Conservation (phyloP, 2,888 invertebrate genomes). For the Eucera pruinosa region DNA sequence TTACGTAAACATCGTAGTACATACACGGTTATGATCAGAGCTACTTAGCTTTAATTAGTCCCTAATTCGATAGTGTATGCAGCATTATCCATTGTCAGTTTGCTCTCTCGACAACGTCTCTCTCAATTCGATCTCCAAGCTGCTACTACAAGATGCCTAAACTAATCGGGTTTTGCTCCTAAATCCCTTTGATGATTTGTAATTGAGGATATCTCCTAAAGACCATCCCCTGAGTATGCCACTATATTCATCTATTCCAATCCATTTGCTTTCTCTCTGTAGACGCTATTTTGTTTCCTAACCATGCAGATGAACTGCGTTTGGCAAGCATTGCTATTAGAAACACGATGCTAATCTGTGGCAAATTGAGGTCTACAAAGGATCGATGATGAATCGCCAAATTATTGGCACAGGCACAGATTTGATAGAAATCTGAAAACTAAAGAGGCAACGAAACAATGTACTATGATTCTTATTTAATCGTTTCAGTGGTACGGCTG, state of each 20-base stretch:
- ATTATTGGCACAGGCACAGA: too few relatives aligned
- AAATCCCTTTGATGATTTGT: conserved; percentile 73
- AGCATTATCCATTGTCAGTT: conserved; percentile 64
- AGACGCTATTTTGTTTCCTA: background rate
- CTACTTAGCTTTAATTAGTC: conserved; percentile 66
- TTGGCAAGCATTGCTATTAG: too few relatives aligned
- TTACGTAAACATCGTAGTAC: conserved; percentile 21
- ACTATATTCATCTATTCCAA: conserved; percentile 15
- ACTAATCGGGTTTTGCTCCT: conserved; percentile 67
- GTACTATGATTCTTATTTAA: too few relatives aligned
- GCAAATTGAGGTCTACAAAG: too few relatives aligned
- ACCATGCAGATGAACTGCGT: background rate
- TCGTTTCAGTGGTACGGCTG: too few relatives aligned
- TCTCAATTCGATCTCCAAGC: conserved; percentile 58
- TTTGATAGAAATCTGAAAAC: too few relatives aligned
- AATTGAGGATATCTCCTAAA: conserved; percentile 69
- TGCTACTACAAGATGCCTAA: conserved; percentile 63
- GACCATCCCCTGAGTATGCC: conserved; percentile 14
- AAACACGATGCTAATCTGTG: too few relatives aligned
- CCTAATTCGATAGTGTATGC: conserved; percentile 57
- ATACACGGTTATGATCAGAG: conserved; percentile 53
- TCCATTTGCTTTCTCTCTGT: background rate
- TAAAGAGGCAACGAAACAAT: too few relatives aligned
- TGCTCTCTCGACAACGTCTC: conserved; percentile 59
- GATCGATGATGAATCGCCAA: too few relatives aligned